Base-by-base conservation (phyloP, 2,113 vertebrate genomes). In the Austrofundulus limnaeus region DNA sequence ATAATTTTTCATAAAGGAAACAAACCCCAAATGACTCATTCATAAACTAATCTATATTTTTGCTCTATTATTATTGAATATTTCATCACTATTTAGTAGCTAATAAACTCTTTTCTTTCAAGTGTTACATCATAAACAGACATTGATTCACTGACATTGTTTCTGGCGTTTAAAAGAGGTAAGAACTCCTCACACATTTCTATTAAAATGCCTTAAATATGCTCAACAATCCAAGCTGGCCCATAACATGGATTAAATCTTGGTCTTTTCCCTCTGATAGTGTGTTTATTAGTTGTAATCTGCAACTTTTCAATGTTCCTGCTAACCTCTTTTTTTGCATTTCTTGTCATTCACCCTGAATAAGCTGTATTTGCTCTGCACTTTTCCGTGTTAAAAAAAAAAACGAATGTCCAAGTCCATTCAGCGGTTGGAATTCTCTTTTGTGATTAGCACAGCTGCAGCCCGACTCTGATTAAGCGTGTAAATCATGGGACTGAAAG, bases 361-460 rank as follows among this genome's bases (percentile, higher is more conserved):
- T 92, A 93, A 93, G 91, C 92, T 96, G 91, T 93, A 93, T 94
- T 93, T 95, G 92, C 94, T 92, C 94, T 96, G 94, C 94, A 95
- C 95, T 92, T 94, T 93, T 92, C 92, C 94, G 90, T 95, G 94
- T 94, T 94, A 83, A 83, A 96, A 96, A 95, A 92, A 90, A 96
- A 95, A 92, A 90, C 94, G 92, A 92, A 88, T 89, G 90, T 92
- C 94, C 93, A 95, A 92, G 92, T 94, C 94, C 94, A 88, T 93
- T 94, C 94, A 95, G 94, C 93, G 77, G 90, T 94, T 93, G 95
- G 92, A 94, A 95, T 92, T 95, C 93, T 95, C 92, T 95, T 95
- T 94, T 96, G 94, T 95, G 95, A 96, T 95, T 95, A 94, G 95
- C 95, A 95, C 94, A 94, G 92, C 95, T 92, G 95, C 94, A 96